Evolutionary conservation across 2,888 invertebrate species (phyloP).

Genomic region (Conchocele bisecta): DNA sequence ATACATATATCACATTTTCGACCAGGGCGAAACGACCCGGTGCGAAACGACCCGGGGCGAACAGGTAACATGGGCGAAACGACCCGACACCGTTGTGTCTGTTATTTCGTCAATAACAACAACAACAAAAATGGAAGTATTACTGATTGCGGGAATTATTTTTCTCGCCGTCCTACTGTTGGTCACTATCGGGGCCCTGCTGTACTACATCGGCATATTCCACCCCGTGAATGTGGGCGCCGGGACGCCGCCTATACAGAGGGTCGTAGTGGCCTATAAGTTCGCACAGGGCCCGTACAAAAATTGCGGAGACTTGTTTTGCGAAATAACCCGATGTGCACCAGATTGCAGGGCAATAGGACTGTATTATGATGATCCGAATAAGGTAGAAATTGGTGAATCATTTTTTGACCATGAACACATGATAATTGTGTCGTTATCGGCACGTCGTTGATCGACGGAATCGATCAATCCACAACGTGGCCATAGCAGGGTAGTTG

Average conservation of each 20-base stretch:
- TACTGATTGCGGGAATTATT: slow-evolving; percentile 70
- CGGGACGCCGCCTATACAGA: slow-evolving; percentile 80
- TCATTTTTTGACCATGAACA: too few relatives aligned
- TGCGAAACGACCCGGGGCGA: too few relatives aligned
- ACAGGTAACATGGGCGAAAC: too few relatives aligned
- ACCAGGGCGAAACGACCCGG: too few relatives aligned
- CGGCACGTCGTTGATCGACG: too few relatives aligned
- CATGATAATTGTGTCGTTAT: too few relatives aligned
- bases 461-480: too few relatives aligned
- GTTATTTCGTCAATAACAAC: too few relatives aligned
- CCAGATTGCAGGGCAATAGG: slow-evolving; percentile 81
- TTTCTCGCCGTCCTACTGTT: slow-evolving; percentile 72
- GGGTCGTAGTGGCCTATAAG: slow-evolving; percentile 82
- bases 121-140: slow-evolving; percentile 62
- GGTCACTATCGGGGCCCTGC: slow-evolving; percentile 70
- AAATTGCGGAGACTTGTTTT: slow-evolving; percentile 81
- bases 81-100: too few relatives aligned
- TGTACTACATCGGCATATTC: slow-evolving; percentile 81
- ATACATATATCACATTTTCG: too few relatives aligned
- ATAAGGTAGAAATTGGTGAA: slow-evolving; percentile 81
- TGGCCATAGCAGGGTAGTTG: too few relatives aligned
- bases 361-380: slow-evolving; percentile 83
- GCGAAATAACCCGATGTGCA: slow-evolving; percentile 80
- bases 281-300: slow-evolving; percentile 83
- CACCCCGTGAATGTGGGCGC: slow-evolving; percentile 79